These are phyloP conservation scores for Cosmia pyralina DNA, from an alignment of 2,888 invertebrate species.

Conservation along the genomic window DNA sequence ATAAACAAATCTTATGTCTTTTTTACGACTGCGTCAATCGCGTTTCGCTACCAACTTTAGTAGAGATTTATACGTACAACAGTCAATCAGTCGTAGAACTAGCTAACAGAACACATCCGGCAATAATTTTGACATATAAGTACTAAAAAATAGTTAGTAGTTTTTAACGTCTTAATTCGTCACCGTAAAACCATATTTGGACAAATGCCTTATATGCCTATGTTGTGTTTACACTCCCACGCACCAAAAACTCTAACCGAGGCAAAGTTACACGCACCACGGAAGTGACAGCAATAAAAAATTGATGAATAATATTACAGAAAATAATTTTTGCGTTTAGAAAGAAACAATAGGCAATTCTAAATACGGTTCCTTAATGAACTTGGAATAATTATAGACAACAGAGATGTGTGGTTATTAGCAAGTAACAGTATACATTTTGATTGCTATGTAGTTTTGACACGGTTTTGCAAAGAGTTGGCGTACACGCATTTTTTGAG, in stretches of 20 bases:
- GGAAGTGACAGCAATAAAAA: constrained; percentile 67
- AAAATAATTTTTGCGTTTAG: constrained; percentile 50
- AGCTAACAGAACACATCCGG: constrained; percentile 21
- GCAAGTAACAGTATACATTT: constrained; percentile 45
- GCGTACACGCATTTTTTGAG: background rate
- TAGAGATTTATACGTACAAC: constrained; percentile 11
- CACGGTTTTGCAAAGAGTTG: constrained; percentile 1
- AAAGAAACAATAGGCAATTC: constrained; percentile 73
- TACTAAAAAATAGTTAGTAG: constrained; percentile 29
- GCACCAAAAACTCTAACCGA: constrained; percentile 51
- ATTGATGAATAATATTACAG: constrained; percentile 46
- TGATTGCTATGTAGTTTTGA: constrained; percentile 35
- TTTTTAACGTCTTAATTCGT: constrained; percentile 57
- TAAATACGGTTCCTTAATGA: constrained; percentile 47
- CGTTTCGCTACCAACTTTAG: background rate
- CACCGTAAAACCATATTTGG: constrained; percentile 46
- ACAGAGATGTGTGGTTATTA: constrained; percentile 24
- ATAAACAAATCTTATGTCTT: constrained; percentile 13
- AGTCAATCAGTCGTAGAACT: constrained; percentile 30
- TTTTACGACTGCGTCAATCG: constrained; percentile 28
- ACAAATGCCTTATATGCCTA: constrained; percentile 26
- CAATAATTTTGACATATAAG: constrained; percentile 27
- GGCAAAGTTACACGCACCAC: constrained; percentile 43
- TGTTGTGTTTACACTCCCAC: constrained; percentile 55
- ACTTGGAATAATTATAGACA: constrained; percentile 56